Conservation (phyloP, 2,113 vertebrate genomes). For the Uropsilus gracilis region DNA sequence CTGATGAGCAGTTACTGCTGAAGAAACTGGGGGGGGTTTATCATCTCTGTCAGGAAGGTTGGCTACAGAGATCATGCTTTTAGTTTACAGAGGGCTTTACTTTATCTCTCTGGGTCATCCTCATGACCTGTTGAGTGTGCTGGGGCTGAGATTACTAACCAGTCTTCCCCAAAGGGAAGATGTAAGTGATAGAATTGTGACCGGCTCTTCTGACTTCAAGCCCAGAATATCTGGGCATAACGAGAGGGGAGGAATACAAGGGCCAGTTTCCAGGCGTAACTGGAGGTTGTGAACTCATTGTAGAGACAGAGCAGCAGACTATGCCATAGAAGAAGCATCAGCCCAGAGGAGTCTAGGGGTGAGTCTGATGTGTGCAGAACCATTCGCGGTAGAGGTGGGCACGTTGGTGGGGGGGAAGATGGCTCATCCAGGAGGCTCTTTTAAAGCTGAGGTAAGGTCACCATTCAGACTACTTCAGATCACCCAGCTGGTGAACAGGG, state of each 20-base stretch:
- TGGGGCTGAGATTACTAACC: neutral
- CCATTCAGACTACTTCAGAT: neutral
- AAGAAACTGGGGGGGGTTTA: neutral
- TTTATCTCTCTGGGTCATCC: neutral
- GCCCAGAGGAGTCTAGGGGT: neutral
- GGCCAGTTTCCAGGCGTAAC: neutral
- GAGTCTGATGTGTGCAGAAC: neutral
- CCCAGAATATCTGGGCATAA: neutral
- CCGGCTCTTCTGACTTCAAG: neutral
- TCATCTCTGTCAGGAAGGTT: neutral
- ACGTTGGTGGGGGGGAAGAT: neutral
- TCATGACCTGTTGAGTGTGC: neutral
- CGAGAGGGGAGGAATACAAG: neutral
- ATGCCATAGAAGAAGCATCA: neutral
- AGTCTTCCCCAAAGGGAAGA: neutral
- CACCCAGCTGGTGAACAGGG: neutral
- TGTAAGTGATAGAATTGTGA: conserved; percentile 11
- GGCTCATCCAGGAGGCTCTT: neutral
- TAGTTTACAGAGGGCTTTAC: neutral
- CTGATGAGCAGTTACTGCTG: neutral
- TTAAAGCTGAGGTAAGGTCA: neutral
- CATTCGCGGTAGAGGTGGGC: neutral
- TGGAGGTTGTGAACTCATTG: neutral
- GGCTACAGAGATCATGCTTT: conserved; percentile 33
- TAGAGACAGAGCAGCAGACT: neutral